A percentile compares a stretch with the other conserved stretches of the same genome.
Evolutionary conservation across 2,113 vertebrate genomes (phyloP).

Genomic region (Burhinus oedicnemus): DNA sequence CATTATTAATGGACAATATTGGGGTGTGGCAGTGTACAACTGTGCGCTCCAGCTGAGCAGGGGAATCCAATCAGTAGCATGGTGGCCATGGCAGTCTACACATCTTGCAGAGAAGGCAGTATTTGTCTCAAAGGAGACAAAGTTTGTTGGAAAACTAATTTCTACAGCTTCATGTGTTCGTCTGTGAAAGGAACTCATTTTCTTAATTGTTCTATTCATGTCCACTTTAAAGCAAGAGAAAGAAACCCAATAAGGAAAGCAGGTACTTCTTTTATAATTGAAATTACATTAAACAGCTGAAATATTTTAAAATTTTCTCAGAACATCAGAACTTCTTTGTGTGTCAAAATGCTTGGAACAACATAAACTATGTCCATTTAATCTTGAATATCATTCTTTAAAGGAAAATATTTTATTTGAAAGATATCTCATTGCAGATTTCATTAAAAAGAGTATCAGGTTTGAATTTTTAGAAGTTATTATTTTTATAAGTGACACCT

Average conservation of each 20-base stretch:
- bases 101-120: not conserved
- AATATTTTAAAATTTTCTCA: not conserved
- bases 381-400: not conserved
- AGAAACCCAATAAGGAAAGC: not conserved
- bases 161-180: not conserved
- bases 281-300: not conserved
- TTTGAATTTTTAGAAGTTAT: slow-evolving; percentile 13
- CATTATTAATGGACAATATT: not conserved
- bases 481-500: slow-evolving; percentile 44
- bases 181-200: not conserved
- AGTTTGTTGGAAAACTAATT: not conserved
- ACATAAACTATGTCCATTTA: not conserved
- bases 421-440: not conserved
- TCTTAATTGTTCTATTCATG: not conserved
- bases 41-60: not conserved
- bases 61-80: not conserved
- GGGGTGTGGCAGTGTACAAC: not conserved
- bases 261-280: not conserved
- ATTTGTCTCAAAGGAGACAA: not conserved
- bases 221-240: not conserved
- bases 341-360: not conserved
- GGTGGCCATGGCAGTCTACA: not conserved
- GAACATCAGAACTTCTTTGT: not conserved
- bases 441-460: slow-evolving; percentile 5
- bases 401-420: slow-evolving; percentile 53